Evolutionary conservation across 37 sponge, comb jelly and placozoan genomes (phyloP).

Genomic region (Agelas oroides): DNA sequence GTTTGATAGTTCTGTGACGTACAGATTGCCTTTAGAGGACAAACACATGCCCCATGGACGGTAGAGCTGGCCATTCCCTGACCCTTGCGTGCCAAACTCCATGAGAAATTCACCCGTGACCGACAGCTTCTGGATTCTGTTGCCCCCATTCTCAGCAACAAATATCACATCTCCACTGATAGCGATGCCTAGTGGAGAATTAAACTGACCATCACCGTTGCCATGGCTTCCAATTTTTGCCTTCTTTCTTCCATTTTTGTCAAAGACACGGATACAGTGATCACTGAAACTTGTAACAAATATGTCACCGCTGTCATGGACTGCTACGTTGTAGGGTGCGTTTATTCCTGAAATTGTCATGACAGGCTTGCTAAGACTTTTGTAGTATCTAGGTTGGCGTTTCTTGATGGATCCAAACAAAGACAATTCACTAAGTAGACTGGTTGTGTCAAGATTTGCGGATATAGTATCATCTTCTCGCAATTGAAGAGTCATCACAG

Average conservation of each 20-base stretch:
- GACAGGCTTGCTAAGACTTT: background rate
- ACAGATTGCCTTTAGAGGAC: constrained; percentile 16
- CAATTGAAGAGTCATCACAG: background rate
- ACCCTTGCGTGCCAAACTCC: constrained; percentile 43
- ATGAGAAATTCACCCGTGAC: constrained; percentile 17
- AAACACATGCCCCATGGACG: constrained; percentile 44
- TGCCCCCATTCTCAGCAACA: constrained; percentile 34
- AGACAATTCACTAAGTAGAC: too few relatives aligned
- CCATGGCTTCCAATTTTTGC: constrained; percentile 26
- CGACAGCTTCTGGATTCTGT: constrained; percentile 47
- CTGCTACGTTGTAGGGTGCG: constrained; percentile 27
- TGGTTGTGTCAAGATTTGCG: too few relatives aligned
- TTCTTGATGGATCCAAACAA: too few relatives aligned
- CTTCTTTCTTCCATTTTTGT: background rate
- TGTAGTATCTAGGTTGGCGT: too few relatives aligned
- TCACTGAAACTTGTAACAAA: constrained; percentile 7
- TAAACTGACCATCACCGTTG: constrained; percentile 48
- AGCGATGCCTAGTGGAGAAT: constrained; percentile 40
- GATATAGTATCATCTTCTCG: constrained; percentile 11
- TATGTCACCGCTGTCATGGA: constrained; percentile 23
- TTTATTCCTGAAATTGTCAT: background rate
- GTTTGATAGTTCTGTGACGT: constrained; percentile 45
- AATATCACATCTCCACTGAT: constrained; percentile 48
- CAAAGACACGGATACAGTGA: constrained; percentile 17
- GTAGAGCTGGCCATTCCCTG: constrained; percentile 38